A percentile compares a stretch with the other conserved stretches of the same genome.
These are phyloP conservation scores for Dromococcyx pavoninus DNA, from an alignment of 2,797 vertebrate species.

Conservation along the genomic window DNA sequence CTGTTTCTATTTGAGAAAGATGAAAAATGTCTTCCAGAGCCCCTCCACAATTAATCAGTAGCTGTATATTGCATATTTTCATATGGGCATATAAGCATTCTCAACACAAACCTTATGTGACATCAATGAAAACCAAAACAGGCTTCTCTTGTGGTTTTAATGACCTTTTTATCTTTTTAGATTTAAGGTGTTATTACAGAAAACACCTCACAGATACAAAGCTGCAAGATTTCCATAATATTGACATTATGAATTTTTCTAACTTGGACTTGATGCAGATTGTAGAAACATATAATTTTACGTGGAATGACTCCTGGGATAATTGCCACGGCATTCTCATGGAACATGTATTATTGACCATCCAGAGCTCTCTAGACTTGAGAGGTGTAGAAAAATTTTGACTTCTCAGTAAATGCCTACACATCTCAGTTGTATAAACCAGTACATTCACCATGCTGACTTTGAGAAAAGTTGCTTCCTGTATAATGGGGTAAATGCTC, in stretches of 20 bases:
- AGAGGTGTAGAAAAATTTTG: neutral
- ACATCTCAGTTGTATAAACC: neutral
- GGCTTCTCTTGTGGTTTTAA: neutral
- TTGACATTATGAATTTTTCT: neutral
- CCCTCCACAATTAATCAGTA: neutral
- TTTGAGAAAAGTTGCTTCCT: neutral
- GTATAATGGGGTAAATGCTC: neutral
- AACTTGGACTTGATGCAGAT: neutral
- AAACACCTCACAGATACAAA: neutral
- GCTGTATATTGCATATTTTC: neutral
- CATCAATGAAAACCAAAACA: neutral
- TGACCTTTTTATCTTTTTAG: neutral
- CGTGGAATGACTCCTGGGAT: neutral
- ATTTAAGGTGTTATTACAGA: neutral
- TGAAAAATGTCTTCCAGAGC: neutral
- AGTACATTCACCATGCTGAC: neutral
- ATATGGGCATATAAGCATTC: neutral
- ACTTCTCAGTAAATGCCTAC: neutral
- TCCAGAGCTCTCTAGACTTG: neutral
- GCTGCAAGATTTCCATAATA: neutral
- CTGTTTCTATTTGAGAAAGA: neutral
- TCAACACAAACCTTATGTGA: neutral
- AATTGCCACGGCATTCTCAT: neutral
- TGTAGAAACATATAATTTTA: neutral
- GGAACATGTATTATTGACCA: fast-evolving